phyloP scores from a whole-genome alignment of 1,140 invertebrate species.

The Asobara japonica region DNA sequence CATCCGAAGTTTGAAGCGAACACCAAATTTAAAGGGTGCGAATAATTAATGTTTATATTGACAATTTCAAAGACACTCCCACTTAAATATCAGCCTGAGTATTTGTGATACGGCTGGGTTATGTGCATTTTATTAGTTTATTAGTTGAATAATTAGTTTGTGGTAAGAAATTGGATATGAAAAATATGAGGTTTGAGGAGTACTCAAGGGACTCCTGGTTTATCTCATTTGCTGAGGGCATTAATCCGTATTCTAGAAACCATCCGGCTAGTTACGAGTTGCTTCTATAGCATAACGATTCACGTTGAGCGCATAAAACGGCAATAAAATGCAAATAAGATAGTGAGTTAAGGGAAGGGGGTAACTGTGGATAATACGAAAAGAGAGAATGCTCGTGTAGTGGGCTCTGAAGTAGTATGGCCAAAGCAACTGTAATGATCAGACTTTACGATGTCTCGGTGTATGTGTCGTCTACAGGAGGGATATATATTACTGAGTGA shows the following conservation, averaged over 20 bases:
- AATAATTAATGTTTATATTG: too few relatives aligned
- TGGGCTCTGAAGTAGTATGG: not conserved
- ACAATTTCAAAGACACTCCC: too few relatives aligned
- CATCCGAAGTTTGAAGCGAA: too few relatives aligned
- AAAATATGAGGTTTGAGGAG: not conserved
- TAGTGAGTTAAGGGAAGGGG: conserved; percentile 22
- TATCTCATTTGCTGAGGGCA: conserved; percentile 6
- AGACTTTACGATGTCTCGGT: conserved; percentile 37
- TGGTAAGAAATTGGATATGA: not conserved
- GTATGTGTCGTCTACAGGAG: not conserved
- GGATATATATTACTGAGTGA: conserved; percentile 17
- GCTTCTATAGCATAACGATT: conserved; percentile 20
- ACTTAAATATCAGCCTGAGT: too few relatives aligned
- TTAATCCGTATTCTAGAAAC: conserved; percentile 32
- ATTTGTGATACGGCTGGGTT: too few relatives aligned
- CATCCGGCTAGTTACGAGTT: conserved; percentile 29
- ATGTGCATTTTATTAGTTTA: too few relatives aligned
- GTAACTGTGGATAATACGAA: not conserved
- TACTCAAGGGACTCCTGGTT: not conserved
- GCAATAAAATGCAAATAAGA: conserved; percentile 46
- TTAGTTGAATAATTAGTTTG: too few relatives aligned
- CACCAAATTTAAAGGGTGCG: too few relatives aligned
- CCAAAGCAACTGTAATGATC: conserved; percentile 37
- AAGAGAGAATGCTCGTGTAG: not conserved
- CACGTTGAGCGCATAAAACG: conserved; percentile 36